Conservation (phyloP, 2,888 invertebrate species). For the Zelleria hepariella region DNA sequence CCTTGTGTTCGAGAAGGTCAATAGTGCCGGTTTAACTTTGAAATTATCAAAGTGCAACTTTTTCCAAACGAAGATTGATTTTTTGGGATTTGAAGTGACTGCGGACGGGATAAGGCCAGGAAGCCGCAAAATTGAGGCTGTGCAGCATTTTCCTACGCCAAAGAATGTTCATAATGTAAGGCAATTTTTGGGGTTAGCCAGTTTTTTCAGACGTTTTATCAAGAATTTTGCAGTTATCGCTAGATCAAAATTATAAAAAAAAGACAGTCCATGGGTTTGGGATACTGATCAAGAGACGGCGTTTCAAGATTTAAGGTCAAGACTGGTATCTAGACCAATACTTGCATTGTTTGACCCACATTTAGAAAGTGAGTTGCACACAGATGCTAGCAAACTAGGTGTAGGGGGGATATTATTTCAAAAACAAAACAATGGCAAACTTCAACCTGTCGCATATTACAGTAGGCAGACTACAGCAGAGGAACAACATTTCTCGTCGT, state of each 20-base stretch:
- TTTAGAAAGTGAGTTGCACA: conserved; percentile 7
- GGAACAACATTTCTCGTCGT: conserved; percentile 11
- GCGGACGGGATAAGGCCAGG: conserved; percentile 2
- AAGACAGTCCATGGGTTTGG: conserved; percentile 1
- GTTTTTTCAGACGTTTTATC: conserved; percentile 18
- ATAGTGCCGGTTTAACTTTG: neutral
- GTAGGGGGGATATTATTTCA: conserved; percentile 8
- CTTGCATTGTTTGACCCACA: conserved; percentile 3
- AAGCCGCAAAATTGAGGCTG: conserved; percentile 1
- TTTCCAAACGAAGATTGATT: neutral
- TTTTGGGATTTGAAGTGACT: conserved; percentile 5
- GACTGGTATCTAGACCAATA: neutral
- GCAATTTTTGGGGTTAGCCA: conserved; percentile 16
- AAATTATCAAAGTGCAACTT: conserved; percentile 5
- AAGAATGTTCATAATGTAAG: conserved; percentile 12
- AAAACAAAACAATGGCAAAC: neutral
- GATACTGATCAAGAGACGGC: conserved; percentile 10
- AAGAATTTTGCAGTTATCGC: conserved; percentile 5
- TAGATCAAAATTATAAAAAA: conserved; percentile 1
- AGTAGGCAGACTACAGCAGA: neutral
- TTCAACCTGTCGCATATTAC: conserved; percentile 17
- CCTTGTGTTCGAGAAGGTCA: neutral
- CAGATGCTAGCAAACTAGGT: conserved; percentile 7
- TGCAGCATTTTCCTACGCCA: conserved; percentile 13
- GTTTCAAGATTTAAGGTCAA: neutral